These are phyloP conservation scores for Notodonta ziczac DNA, from an alignment of 2,888 invertebrate species.

Conservation along the genomic window DNA sequence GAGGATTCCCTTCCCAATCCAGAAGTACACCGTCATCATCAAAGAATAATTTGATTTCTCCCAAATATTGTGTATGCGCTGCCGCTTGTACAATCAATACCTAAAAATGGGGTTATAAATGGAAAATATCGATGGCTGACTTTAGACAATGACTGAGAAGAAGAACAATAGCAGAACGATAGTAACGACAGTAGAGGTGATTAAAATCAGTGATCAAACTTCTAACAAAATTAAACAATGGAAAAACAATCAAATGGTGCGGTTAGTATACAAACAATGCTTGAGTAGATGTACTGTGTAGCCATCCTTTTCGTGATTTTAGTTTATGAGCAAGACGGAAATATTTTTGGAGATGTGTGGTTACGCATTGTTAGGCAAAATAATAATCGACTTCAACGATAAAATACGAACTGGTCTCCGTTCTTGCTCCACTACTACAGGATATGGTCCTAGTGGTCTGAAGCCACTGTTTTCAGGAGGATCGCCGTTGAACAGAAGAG, in stretches of 20 bases:
- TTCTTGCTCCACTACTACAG: slow-evolving; percentile 86
- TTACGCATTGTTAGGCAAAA: no score
- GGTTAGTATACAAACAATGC: no score
- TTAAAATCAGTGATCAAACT: not conserved
- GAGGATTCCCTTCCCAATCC: slow-evolving; percentile 89
- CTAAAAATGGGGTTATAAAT: slow-evolving; percentile 38
- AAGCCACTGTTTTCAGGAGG: slow-evolving; percentile 80
- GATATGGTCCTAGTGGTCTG: slow-evolving; percentile 86
- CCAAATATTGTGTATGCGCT: slow-evolving; percentile 90
- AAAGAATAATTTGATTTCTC: slow-evolving; percentile 90
- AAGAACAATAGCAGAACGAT: no score
- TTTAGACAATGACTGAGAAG: no score
- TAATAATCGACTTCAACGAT: no score
- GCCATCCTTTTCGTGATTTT: no score
- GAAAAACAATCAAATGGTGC: no score
- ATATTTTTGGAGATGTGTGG: no score
- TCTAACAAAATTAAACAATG: no score
- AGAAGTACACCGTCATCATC: slow-evolving; percentile 87
- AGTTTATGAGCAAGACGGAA: no score
- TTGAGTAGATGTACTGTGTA: no score
- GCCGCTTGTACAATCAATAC: slow-evolving; percentile 90
- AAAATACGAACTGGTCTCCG: slow-evolving; percentile 51
- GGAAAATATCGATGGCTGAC: no score
- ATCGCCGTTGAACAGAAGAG: slow-evolving; percentile 87
- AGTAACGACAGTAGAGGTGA: not conserved